Evolutionary conservation across 1,140 invertebrate species (phyloP).

Genomic region (Drosophila pruinosa): DNA sequence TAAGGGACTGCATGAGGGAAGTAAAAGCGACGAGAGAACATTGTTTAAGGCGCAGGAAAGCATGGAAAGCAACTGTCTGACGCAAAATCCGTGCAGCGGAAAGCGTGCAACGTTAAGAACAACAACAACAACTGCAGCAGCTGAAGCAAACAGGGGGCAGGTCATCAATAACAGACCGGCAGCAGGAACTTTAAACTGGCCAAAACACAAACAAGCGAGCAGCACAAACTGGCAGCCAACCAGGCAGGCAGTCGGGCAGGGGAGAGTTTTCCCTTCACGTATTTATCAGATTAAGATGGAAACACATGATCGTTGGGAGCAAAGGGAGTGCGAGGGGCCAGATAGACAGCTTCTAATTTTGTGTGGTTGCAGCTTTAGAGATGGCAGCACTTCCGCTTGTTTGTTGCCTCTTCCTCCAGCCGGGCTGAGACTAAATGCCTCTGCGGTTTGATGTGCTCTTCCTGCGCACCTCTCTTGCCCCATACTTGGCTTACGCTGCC

Average conservation of each 20-base stretch:
- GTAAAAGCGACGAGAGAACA: not conserved
- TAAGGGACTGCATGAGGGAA: not conserved
- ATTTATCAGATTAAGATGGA: constrained; percentile 78
- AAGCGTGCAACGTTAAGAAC: constrained; percentile 21
- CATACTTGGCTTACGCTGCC: constrained; percentile 44
- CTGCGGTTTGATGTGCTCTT: constrained; percentile 44
- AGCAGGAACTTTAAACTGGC: constrained; percentile 51
- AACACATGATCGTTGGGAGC: constrained; percentile 71
- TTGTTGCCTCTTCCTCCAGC: constrained; percentile 40
- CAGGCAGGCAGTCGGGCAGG: not conserved
- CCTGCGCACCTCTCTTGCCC: not conserved
- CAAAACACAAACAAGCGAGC: constrained; percentile 44
- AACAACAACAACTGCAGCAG: constrained; percentile 40
- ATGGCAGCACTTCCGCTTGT: constrained; percentile 8
- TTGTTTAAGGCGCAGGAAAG: constrained; percentile 55
- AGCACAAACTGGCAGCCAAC: not conserved
- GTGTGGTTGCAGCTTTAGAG: constrained; percentile 37
- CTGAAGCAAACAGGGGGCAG: constrained; percentile 23
- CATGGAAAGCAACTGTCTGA: constrained; percentile 42
- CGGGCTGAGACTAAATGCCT: constrained; percentile 52
- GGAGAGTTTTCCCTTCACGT: constrained; percentile 42
- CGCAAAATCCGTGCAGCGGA: constrained; percentile 70
- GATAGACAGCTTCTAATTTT: constrained; percentile 58
- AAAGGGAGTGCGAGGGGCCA: not conserved
- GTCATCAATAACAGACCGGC: constrained; percentile 60